These are phyloP conservation scores for Psilopsiagon aymara DNA, from an alignment of 2,113 vertebrate species.

Conservation along the genomic window DNA sequence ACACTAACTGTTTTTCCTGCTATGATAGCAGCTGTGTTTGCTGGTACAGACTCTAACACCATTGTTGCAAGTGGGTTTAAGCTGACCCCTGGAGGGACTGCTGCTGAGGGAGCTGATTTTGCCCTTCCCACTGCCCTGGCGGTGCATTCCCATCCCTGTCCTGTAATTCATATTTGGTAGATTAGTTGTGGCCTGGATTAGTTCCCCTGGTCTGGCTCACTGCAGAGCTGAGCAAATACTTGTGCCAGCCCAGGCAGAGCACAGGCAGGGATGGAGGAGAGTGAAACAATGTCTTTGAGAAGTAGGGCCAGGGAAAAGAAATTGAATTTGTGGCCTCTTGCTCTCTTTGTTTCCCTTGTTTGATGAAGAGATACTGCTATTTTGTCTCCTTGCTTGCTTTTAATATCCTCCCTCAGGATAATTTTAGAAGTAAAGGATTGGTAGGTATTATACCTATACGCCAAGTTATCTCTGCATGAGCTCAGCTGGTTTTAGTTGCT, in stretches of 20 bases:
- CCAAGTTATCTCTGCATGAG: background rate
- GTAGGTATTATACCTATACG: background rate
- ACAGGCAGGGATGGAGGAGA: background rate
- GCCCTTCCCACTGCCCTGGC: background rate
- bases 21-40: background rate
- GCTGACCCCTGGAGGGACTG: background rate
- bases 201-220: background rate
- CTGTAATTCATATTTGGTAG: slow-evolving; percentile 1
- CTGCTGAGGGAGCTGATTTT: background rate
- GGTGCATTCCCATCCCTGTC: background rate
- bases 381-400: slow-evolving; percentile 19
- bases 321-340: background rate
- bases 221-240: background rate
- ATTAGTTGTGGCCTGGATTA: slow-evolving; percentile 45
- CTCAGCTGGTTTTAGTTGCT: background rate
- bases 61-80: rapidly evolving
- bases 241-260: background rate
- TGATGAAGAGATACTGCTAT: background rate
- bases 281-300: background rate
- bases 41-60: background rate
- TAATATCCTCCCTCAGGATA: background rate
- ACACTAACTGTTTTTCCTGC: background rate
- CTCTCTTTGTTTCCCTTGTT: background rate
- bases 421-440: background rate
- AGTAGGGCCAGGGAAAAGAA: background rate